phyloP scores from a whole-genome alignment of 2,888 invertebrate genomes.

The Orthosia gothica region DNA sequence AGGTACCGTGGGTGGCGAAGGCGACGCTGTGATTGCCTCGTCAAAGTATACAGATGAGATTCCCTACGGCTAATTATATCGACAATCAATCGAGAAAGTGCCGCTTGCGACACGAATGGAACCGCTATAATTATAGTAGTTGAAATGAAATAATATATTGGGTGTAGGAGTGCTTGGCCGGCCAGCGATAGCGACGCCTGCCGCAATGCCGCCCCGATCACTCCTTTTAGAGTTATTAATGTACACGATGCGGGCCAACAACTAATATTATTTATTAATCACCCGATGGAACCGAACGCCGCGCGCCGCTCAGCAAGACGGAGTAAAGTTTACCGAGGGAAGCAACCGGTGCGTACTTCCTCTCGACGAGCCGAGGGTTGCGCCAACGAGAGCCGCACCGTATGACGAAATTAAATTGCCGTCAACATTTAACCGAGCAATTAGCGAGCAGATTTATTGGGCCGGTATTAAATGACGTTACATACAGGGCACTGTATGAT shows the following conservation, averaged over 20 bases:
- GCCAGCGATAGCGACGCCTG: constrained; percentile 25
- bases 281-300: constrained; percentile 73
- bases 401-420: constrained; percentile 81
- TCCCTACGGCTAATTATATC: constrained; percentile 78
- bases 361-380: constrained; percentile 70
- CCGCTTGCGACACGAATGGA: constrained; percentile 77
- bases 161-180: constrained; percentile 55
- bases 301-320: constrained; percentile 66
- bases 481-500: constrained; percentile 74
- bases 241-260: constrained; percentile 77
- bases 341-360: constrained; percentile 80
- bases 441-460: constrained; percentile 79
- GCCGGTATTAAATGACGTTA: constrained; percentile 73
- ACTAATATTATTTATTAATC: constrained; percentile 79
- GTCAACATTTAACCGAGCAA: constrained; percentile 77
- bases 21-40: constrained; percentile 56
- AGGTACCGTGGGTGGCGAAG: constrained; percentile 63
- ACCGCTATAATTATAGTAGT: constrained; percentile 70
- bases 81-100: constrained; percentile 83
- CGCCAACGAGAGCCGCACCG: constrained; percentile 57
- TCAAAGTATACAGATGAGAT: constrained; percentile 64
- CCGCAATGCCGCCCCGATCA: constrained; percentile 40
- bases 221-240: constrained; percentile 79
- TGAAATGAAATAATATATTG: constrained; percentile 72
- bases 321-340: constrained; percentile 73